Percentiles rank a stretch among this genome's conserved stretches.
These are phyloP conservation scores for Pogona vitticeps DNA, from an alignment of 2,113 vertebrate species.

Conservation along the genomic window DNA sequence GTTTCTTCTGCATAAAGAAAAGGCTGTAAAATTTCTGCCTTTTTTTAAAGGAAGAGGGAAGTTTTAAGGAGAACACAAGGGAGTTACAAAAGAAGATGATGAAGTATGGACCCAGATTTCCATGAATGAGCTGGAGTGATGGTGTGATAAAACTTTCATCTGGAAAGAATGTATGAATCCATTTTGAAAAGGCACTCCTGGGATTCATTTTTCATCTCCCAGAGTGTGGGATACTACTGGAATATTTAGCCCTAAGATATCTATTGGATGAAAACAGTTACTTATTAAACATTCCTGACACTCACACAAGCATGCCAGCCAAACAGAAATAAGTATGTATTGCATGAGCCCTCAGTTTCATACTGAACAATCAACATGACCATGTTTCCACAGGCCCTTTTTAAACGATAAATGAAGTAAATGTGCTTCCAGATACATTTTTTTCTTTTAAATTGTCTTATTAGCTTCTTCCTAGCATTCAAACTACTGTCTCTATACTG, in stretches of 20 bases:
- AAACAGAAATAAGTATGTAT: neutral
- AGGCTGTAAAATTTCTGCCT: too few species aligned
- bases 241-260: too few species aligned
- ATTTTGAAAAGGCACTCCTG: too few species aligned
- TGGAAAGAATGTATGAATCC: too few species aligned
- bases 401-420: neutral
- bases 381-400: neutral
- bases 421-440: too few species aligned
- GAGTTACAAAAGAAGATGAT: neutral
- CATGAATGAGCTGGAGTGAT: too few species aligned
- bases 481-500: neutral
- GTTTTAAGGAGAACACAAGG: neutral
- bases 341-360: neutral
- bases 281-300: too few species aligned
- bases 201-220: too few species aligned
- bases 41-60: neutral
- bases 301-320: neutral
- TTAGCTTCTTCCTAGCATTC: neutral
- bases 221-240: too few species aligned
- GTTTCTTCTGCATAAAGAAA: neutral
- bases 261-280: too few species aligned
- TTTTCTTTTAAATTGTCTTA: neutral
- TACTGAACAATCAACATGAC: neutral
- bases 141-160: too few species aligned
- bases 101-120: neutral